Base-by-base conservation (phyloP, 2,797 vertebrate species). In the Danionella dracula region DNA sequence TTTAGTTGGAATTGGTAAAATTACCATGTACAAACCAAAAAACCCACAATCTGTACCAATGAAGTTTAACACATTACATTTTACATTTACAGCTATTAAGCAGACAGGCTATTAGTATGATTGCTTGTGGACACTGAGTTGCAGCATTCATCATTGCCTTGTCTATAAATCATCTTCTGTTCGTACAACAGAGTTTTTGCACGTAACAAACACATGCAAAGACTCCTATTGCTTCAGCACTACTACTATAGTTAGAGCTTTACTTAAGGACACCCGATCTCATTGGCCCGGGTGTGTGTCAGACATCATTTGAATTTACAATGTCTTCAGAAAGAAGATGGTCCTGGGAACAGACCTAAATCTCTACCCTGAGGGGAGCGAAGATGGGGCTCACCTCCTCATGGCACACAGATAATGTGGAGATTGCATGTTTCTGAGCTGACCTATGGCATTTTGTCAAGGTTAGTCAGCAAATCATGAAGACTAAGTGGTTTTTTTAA, bases 391-490 rank as follows among this genome's bases (percentile, higher is more conserved):
- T 42, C 23, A 46, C 31, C 64, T 66, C 19, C 38, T 48, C 38
- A 32, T 49, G 38, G 15, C 11, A 32, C 16, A 37, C 32, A 38
- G 42, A 4, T 66, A 32, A 46, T 56, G 37, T 51, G 20, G 21
- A 54, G 37, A 15, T 46, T 64, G 61, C 58, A 21, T 74, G 60
- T 49, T 66, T 68, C 40, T 35, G 34, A 57, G 53, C 12, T 68
- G 73, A 76, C 76, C 68, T 73, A n/a, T 60, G 56, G 68, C 68
- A 69, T 56, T 51, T 68, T 1, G 34, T 42, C 23, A 73, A 71
- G 71, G 55, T 68, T 34, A 69, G 59, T 68, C 68, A 61, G 61
- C 64, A 63, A 71, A 74, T 67, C 58, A 74, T 66, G 40, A 54
- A 57, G 34, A 38, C 20, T 29, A 48, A 48, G 44, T 68, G n/a